phyloP scores from a whole-genome alignment of 2,113 vertebrate species.

The Anoplopoma fimbria region DNA sequence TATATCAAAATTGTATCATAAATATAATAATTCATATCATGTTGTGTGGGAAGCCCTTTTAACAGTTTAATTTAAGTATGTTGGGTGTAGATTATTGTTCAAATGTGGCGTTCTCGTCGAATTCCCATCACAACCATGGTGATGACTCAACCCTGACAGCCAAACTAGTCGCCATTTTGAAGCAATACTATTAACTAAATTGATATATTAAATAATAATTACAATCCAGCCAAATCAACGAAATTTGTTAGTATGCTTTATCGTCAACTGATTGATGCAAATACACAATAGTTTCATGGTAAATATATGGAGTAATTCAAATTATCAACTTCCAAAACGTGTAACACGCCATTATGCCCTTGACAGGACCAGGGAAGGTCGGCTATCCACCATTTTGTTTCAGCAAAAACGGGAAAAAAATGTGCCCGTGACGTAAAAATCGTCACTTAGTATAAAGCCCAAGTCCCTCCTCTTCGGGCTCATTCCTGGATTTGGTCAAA shows the following conservation, averaged over 20 bases:
- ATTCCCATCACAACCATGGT: neutral
- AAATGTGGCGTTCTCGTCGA: neutral
- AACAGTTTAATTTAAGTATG: neutral
- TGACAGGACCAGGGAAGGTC: slow-evolving; percentile 45
- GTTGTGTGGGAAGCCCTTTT: rapidly evolving
- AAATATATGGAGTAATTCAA: neutral
- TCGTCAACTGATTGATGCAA: rapidly evolving
- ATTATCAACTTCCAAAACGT: neutral
- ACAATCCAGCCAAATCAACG: rapidly evolving
- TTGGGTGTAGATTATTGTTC: neutral
- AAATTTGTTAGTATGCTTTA: rapidly evolving
- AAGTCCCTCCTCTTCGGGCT: slow-evolving; percentile 62
- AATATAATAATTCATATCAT: neutral
- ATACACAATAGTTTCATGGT: rapidly evolving
- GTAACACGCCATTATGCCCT: slow-evolving; percentile 73
- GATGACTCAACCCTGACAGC: neutral
- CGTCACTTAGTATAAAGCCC: slow-evolving; percentile 82
- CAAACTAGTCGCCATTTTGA: slow-evolving; percentile 73
- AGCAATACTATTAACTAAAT: slow-evolving; percentile 2
- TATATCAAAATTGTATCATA: neutral
- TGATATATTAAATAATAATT: neutral
- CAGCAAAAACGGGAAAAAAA: slow-evolving; percentile 7
- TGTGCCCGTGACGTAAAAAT: slow-evolving; percentile 70
- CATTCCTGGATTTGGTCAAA: slow-evolving; percentile 87
- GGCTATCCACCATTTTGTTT: slow-evolving; percentile 67